A percentile compares a stretch with the other conserved stretches of the same genome.
Evolutionary conservation across 1,140 invertebrate genomes (phyloP).

Genomic region (Cheumatopsyche charites): DNA sequence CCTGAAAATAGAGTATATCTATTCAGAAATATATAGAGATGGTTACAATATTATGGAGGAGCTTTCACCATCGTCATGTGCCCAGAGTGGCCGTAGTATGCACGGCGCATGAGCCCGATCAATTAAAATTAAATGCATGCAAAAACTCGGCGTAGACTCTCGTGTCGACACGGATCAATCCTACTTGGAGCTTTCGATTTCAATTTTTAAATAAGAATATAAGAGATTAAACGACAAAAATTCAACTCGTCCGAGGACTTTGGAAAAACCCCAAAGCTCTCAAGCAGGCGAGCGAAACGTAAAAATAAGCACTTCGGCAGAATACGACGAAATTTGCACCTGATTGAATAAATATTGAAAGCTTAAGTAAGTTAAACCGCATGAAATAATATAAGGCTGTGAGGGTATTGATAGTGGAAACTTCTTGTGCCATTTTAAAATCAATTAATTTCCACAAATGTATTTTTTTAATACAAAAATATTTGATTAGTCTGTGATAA

Average conservation of each 20-base stretch:
- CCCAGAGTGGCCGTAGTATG: slow-evolving; percentile 34
- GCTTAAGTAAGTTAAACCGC: slow-evolving; percentile 24
- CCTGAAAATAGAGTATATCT: too few species aligned
- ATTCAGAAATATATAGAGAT: too few species aligned
- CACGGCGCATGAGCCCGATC: slow-evolving; percentile 38
- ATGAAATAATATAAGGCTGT: slow-evolving; percentile 10
- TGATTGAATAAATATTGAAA: slow-evolving; percentile 17
- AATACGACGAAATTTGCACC: neutral
- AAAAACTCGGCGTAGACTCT: slow-evolving; percentile 22
- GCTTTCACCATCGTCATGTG: slow-evolving; percentile 22
- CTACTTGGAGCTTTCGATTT: slow-evolving; percentile 18
- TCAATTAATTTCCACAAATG: too few species aligned
- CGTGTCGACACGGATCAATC: slow-evolving; percentile 17
- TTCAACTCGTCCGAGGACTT: too few species aligned
- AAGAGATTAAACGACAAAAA: neutral
- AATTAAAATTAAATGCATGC: slow-evolving; percentile 29
- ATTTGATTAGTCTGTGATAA: too few species aligned
- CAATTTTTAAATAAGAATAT: neutral
- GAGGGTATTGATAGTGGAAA: neutral
- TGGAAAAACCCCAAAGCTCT: too few species aligned
- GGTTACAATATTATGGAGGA: neutral
- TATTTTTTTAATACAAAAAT: too few species aligned
- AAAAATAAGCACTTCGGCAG: too few species aligned
- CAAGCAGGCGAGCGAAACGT: too few species aligned
- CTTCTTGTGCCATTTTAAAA: too few species aligned